Base-by-base conservation (phyloP, 35 echinoderm and acorn worm genomes). In the Ophioderma brevispina region DNA sequence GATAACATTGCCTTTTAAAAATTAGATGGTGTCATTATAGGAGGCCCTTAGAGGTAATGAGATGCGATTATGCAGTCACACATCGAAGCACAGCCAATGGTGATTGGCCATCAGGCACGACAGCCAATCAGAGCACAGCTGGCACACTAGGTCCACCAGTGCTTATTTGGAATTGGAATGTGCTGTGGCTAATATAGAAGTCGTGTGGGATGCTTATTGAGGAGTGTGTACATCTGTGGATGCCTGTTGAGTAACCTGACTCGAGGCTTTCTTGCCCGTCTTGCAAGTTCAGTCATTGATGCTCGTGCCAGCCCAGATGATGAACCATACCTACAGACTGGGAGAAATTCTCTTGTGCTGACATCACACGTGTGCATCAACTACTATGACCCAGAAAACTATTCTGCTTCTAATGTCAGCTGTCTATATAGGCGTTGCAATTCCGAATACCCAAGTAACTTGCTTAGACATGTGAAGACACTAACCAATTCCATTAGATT, bases 121-220 rank as follows among this genome's bases (percentile, higher is more conserved):
- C 50, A 59, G 52, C 83, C 55, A 59, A 64, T 85, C 83, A 52
- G 41, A 34, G 49, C 64, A 14, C 64, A 85, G 90, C 82, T 77
- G 56, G 82, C 90, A 76, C 43, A 76, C 70, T 91, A 82, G 81
- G 81, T 85, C 36, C 38, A 85, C 63, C 82, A 76, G 90, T 78
- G 64, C 90, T 85, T 91, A 91, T 91, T 91, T 91, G 90, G 90
- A 84, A 86, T 85, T 91, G 90, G 90, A 85, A 91, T 91, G 90
- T 64, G 76, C n/a, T 82, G 35, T 35, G 36, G 55, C 77, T 59
- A 31, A 38, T 78, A 85, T 85, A 59, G 83, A 32, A 85, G 37
- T 43, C 19, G 8, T 40, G 6, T 31, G 77, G 35, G 77, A 46
- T 38, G 41, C 81, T 0, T 21, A 46, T 46, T 50, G 25, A 64